Evolutionary conservation across 2,888 invertebrate genomes (phyloP), one percentile per base, ranked within the genome.

Genomic region (Drosophila pseudotalamancana): DNA sequence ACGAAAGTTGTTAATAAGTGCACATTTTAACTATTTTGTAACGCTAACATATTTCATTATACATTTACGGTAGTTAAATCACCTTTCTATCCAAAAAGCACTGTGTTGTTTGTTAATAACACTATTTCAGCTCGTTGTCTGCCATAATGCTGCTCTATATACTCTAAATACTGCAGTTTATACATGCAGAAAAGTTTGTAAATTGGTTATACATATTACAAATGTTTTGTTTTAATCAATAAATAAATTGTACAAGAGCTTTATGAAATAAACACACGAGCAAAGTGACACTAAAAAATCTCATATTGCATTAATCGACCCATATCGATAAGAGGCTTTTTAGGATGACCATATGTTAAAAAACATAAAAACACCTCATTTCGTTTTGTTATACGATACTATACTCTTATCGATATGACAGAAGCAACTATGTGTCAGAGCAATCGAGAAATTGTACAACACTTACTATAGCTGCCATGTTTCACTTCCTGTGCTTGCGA

Each of bases 401-500:
- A 16, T 1, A 54, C 16, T 51, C 29, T 14, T 54, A 37, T 57
- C 46, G 67, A 51, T 53, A 54, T 32, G 11, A 37, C 42, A 31
- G 8, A 34, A 73, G 64, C 55, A 73, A 59, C 69, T 37, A 43
- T 73, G 73, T 59, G 39, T 16, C 34, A 59, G 51, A 51, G 31
- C 12, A 48, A 45, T 32, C 48, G 4, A 71, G 67, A 57, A 73
- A 59, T 73, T 73, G 18, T 72, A 69, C 74, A 83, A 42, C 71
- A 67, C 77, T 83, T 46, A 48, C 16, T 27, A 43, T 73, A 69
- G 81, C 79, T 84, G 80, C 85, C 85, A 80, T 84, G 84, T 82
- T 85, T 77, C 66, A 83, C 87, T 83, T 83, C 83, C 83, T 78
- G 80, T 83, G 87, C 87, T 83, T 76, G 87, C 88, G 88, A 88